These are phyloP conservation scores for Lamproptera curius DNA, from an alignment of 2,888 invertebrate genomes.

Conservation along the genomic window DNA sequence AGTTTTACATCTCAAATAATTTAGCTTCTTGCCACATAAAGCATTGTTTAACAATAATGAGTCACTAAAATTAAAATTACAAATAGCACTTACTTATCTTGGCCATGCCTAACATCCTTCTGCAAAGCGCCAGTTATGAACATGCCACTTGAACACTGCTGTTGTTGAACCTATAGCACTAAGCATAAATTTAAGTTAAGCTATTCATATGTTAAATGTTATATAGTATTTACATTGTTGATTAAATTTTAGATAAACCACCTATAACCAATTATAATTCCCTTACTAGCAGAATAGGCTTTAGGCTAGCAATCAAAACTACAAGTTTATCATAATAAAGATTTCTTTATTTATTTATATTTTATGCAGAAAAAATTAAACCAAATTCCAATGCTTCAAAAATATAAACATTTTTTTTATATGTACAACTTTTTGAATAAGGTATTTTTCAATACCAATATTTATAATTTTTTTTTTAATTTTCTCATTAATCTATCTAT, in stretches of 20 bases:
- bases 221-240: not conserved
- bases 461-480: too few relatives aligned
- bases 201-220: not conserved
- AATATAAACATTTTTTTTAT: not conserved
- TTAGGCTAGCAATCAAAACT: not conserved
- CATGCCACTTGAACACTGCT: conserved; percentile 1
- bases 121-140: not conserved
- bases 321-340: not conserved
- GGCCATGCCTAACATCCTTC: not conserved
- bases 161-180: conserved; percentile 6
- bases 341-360: too few relatives aligned
- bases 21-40: too few relatives aligned
- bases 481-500: too few relatives aligned
- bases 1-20: too few relatives aligned
- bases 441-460: not conserved
- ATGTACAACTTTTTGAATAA: not conserved
- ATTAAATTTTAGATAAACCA: not conserved
- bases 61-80: too few relatives aligned
- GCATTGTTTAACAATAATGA: too few relatives aligned
- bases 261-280: not conserved
- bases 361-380: too few relatives aligned
- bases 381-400: too few relatives aligned
- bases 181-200: not conserved
- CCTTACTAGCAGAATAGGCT: not conserved
- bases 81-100: conserved; percentile 15